Percentiles rank a stretch among this genome's conserved stretches.
These are phyloP conservation scores for Steinernema scapterisci DNA, from an alignment of 2,888 invertebrate genomes.

Conservation along the genomic window DNA sequence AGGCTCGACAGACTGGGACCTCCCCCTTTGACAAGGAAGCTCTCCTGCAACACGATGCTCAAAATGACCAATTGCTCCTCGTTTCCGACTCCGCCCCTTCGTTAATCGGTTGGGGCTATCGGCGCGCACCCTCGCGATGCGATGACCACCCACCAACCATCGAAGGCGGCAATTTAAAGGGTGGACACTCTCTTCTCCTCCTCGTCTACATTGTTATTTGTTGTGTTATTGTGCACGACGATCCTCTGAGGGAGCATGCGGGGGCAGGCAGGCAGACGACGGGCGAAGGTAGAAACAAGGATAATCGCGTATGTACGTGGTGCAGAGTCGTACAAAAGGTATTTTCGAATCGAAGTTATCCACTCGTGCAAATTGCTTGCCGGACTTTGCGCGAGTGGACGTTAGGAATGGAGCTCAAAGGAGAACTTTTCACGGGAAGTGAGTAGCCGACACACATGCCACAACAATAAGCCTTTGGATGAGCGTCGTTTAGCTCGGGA, in stretches of 20 bases:
- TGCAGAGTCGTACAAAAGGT: slow-evolving; percentile 10
- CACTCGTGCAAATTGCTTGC: slow-evolving; percentile 16
- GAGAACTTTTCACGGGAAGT: background rate
- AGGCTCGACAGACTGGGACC: slow-evolving; percentile 5
- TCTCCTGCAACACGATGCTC: slow-evolving; percentile 31
- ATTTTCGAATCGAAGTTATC: background rate
- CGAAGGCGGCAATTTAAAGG: slow-evolving; percentile 12
- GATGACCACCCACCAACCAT: slow-evolving; percentile 24
- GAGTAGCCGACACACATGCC: background rate
- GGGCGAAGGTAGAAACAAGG: slow-evolving; percentile 8
- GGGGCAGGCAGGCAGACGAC: too few relatives aligned
- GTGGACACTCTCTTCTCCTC: background rate
- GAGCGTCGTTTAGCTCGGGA: background rate
- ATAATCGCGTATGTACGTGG: slow-evolving; percentile 28
- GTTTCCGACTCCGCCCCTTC: slow-evolving; percentile 31
- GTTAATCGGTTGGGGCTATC: slow-evolving; percentile 31
- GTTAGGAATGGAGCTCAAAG: background rate
- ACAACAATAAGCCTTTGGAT: background rate
- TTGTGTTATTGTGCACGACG: slow-evolving; percentile 3
- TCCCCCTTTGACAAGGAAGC: slow-evolving; percentile 25
- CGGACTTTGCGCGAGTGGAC: background rate
- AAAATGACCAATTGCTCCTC: slow-evolving; percentile 24
- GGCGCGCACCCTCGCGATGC: slow-evolving; percentile 25
- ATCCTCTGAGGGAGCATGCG: background rate
- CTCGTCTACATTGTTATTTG: slow-evolving; percentile 6